These are phyloP conservation scores for Geotrypetes seraphini DNA, from an alignment of 2,797 vertebrate genomes.

Conservation along the genomic window DNA sequence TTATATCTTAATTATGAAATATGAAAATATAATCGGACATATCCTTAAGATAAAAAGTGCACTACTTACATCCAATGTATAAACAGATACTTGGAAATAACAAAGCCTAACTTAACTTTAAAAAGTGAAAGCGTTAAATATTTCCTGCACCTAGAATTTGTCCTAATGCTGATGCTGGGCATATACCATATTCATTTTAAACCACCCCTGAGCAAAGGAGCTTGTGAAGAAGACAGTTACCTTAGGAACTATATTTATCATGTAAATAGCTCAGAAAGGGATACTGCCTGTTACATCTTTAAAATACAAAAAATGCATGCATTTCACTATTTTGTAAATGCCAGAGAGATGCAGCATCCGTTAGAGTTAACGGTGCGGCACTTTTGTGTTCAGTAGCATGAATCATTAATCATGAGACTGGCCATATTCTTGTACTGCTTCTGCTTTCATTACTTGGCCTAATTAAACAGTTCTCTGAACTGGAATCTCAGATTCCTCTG, in stretches of 20 bases:
- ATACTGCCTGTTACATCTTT: conserved; percentile 53
- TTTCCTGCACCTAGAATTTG: conserved; percentile 3
- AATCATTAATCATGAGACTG: conserved; percentile 99
- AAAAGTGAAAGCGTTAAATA: conserved; percentile 31
- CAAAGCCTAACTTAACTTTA: conserved; percentile 21
- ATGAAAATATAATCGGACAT: not conserved
- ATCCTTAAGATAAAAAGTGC: not conserved
- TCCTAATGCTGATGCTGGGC: conserved; percentile 25
- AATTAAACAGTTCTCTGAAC: conserved; percentile 99
- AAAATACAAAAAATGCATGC: conserved; percentile 60
- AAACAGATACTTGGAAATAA: no score
- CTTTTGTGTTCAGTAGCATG: conserved; percentile 99
- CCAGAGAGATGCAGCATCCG: conserved; percentile 84
- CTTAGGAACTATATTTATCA: conserved; percentile 48
- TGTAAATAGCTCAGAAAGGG: conserved; percentile 51
- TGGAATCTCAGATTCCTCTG: conserved; percentile 99
- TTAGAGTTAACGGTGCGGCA: conserved; percentile 98
- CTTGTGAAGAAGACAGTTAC: conserved; percentile 28
- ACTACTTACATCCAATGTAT: no score
- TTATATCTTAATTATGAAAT: not conserved
- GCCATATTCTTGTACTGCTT: conserved; percentile 99
- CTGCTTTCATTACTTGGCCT: conserved; percentile 99
- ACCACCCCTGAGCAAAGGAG: conserved; percentile 44
- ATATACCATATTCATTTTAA: conserved; percentile 41
- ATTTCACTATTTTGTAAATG: conserved; percentile 89